A percentile compares a stretch with the other conserved stretches of the same genome.
phyloP scores from a whole-genome alignment of 2,888 invertebrate species.

The Hyposoter didymator region DNA sequence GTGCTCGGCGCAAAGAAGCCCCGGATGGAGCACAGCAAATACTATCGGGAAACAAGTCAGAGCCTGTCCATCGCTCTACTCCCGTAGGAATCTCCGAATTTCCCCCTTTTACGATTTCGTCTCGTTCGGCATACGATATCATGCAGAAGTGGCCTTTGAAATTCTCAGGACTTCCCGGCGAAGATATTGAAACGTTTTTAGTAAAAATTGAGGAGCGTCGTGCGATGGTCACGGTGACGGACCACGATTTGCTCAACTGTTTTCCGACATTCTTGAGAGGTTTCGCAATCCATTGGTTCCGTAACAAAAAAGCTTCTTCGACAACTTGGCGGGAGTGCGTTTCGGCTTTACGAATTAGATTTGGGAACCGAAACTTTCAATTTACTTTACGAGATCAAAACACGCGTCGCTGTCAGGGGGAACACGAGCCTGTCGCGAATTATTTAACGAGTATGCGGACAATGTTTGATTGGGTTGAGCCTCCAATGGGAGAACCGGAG shows the following conservation, averaged over 20 bases:
- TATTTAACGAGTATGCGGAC: neutral
- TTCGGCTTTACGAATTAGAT: neutral
- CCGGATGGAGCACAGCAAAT: too few relatives aligned
- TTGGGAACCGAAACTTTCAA: neutral
- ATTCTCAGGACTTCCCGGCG: neutral
- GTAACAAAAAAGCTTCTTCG: neutral
- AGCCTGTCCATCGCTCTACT: neutral
- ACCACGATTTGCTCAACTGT: neutral
- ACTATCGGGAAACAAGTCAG: too few relatives aligned
- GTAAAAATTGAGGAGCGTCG: neutral
- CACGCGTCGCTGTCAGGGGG: neutral
- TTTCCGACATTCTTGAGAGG: neutral
- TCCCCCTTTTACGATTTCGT: too few relatives aligned
- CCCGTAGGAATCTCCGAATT: too few relatives aligned
- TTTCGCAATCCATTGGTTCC: neutral
- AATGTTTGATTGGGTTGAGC: neutral
- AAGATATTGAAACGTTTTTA: neutral
- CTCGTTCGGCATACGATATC: neutral
- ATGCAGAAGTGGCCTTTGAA: neutral
- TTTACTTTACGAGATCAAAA: neutral
- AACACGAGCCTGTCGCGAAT: neutral
- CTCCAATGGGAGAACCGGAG: neutral
- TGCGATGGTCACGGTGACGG: neutral
- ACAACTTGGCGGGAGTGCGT: neutral
- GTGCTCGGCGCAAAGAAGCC: too few relatives aligned